These are phyloP conservation scores for Speoplatyrhinus poulsoni DNA, from an alignment of 2,113 vertebrate genomes.

Conservation along the genomic window DNA sequence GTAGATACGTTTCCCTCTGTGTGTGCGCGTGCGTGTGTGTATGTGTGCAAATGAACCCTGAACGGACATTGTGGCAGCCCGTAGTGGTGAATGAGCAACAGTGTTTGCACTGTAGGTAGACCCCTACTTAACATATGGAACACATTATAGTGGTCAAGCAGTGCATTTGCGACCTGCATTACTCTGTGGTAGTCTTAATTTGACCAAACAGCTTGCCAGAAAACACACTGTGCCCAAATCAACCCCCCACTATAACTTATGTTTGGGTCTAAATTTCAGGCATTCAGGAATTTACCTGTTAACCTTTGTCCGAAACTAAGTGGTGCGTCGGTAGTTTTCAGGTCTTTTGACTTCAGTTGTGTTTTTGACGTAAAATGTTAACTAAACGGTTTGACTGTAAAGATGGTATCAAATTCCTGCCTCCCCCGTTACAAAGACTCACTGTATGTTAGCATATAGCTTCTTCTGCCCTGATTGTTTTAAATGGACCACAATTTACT, in stretches of 20 bases:
- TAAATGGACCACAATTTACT: slow-evolving; percentile 46
- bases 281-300: background rate
- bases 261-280: background rate
- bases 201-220: slow-evolving; percentile 36
- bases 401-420: slow-evolving; percentile 19
- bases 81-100: slow-evolving; percentile 28
- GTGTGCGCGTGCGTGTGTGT: too few species aligned
- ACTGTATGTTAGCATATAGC: slow-evolving; percentile 11
- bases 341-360: slow-evolving; percentile 39
- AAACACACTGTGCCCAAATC: slow-evolving; percentile 42
- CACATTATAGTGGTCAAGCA: slow-evolving; percentile 51
- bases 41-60: slow-evolving; percentile 8
- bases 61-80: slow-evolving; percentile 20
- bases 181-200: slow-evolving; percentile 38
- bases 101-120: slow-evolving; percentile 16
- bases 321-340: slow-evolving; percentile 26
- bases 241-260: background rate
- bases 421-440: slow-evolving; percentile 11
- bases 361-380: slow-evolving; percentile 8
- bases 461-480: slow-evolving; percentile 26
- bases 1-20: slow-evolving; percentile 6
- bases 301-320: slow-evolving; percentile 22
- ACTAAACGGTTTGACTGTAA: slow-evolving; percentile 20
- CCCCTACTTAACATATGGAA: slow-evolving; percentile 52
- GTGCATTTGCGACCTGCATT: slow-evolving; percentile 35